A percentile compares a stretch with the other conserved stretches of the same genome.
Evolutionary conservation across 2,888 invertebrate species (phyloP).

Genomic region (Cryptus armator): DNA sequence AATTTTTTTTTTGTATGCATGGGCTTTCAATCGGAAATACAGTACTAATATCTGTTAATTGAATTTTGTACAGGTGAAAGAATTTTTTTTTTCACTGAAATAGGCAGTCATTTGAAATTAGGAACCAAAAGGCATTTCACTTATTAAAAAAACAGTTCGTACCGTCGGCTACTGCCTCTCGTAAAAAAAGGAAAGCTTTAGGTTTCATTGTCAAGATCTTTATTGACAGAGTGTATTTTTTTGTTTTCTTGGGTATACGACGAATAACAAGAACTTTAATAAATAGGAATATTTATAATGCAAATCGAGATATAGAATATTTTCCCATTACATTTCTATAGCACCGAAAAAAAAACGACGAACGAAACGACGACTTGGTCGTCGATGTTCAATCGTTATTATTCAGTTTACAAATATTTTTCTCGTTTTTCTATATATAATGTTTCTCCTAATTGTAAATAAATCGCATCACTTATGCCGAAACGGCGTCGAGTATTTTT

Average conservation of each 20-base stretch:
- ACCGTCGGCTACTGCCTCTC: background rate
- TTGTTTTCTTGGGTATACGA: slow-evolving; percentile 57
- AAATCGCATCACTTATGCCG: slow-evolving; percentile 45
- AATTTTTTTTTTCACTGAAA: no score
- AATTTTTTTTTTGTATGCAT: no score
- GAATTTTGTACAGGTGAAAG: no score
- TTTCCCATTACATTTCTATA: slow-evolving; percentile 68
- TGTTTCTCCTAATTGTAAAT: slow-evolving; percentile 46
- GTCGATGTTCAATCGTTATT: slow-evolving; percentile 52
- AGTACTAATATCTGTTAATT: no score
- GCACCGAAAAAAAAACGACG: slow-evolving; percentile 59
- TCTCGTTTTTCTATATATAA: slow-evolving; percentile 53
- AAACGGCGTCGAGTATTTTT: slow-evolving; percentile 23
- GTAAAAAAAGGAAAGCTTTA: background rate
- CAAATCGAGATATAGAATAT: slow-evolving; percentile 73
- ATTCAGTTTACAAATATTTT: slow-evolving; percentile 39
- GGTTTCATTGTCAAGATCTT: slow-evolving; percentile 61
- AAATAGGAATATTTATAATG: slow-evolving; percentile 65
- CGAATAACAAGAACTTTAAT: slow-evolving; percentile 71
- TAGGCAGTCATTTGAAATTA: no score
- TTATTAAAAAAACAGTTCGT: background rate
- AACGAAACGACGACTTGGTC: slow-evolving; percentile 62
- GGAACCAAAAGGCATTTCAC: no score
- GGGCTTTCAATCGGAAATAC: no score
- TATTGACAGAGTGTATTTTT: slow-evolving; percentile 74